These are phyloP conservation scores for Dromius quadrimaculatus DNA, from an alignment of 2,888 invertebrate species.

Conservation along the genomic window DNA sequence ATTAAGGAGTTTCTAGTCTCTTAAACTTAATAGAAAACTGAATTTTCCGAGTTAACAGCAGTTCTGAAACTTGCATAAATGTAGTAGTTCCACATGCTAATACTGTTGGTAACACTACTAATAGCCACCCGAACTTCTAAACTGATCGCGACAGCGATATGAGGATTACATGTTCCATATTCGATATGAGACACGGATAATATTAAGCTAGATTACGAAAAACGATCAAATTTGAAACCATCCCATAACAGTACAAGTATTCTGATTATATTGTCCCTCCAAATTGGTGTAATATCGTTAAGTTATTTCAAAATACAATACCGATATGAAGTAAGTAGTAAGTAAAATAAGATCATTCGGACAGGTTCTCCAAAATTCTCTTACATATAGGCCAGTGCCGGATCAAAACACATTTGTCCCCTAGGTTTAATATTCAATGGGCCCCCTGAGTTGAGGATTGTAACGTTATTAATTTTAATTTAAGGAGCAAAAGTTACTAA, in stretches of 20 bases:
- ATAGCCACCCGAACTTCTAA: slow-evolving; percentile 7
- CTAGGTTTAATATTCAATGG: no score
- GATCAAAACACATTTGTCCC: no score
- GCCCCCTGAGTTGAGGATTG: no score
- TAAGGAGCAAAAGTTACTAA: no score
- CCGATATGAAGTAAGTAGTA: background rate
- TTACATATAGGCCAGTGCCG: no score
- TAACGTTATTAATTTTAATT: no score
- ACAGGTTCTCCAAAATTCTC: no score
- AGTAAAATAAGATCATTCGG: no score
- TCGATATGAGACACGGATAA: no score
- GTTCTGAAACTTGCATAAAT: background rate
- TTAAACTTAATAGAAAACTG: slow-evolving; percentile 43
- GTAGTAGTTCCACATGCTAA: slow-evolving; percentile 40
- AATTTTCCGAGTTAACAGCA: slow-evolving; percentile 27
- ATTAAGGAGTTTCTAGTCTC: slow-evolving; percentile 23
- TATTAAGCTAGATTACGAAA: no score
- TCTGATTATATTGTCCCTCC: background rate
- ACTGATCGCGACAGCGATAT: slow-evolving; percentile 29
- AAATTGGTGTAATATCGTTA: background rate
- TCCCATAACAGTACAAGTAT: background rate
- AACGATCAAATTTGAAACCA: no score
- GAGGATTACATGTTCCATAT: slow-evolving; percentile 2
- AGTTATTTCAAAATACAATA: no score
- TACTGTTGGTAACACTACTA: slow-evolving; percentile 13